Conservation (phyloP, 2,888 invertebrate species). For the Clepsis dumicolana region DNA sequence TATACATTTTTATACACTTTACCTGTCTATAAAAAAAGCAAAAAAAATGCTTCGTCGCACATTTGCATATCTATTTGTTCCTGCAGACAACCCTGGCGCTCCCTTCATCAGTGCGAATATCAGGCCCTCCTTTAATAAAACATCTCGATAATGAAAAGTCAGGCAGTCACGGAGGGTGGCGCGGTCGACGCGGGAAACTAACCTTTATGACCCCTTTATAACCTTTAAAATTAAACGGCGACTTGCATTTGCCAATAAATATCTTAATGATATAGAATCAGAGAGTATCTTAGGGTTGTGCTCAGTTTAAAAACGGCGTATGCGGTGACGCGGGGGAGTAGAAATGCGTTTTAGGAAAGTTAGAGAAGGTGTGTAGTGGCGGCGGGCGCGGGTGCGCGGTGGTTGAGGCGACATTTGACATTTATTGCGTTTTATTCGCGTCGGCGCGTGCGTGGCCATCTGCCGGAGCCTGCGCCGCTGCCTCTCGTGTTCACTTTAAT, state of each 20-base stretch:
- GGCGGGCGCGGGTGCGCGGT: constrained; percentile 35
- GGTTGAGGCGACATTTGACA: constrained; percentile 76
- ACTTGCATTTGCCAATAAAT: constrained; percentile 75
- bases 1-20: too few species aligned
- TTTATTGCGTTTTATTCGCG: constrained; percentile 84
- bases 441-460: constrained; percentile 83
- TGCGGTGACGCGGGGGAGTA: constrained; percentile 50
- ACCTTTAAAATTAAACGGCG: constrained; percentile 69
- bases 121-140: constrained; percentile 84
- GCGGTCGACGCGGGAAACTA: constrained; percentile 64
- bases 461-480: constrained; percentile 80
- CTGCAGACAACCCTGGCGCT: constrained; percentile 70
- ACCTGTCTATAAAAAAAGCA: background rate
- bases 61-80: constrained; percentile 13
- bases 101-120: constrained; percentile 65
- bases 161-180: constrained; percentile 83
- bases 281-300: constrained; percentile 74
- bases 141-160: constrained; percentile 87
- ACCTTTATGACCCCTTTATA: constrained; percentile 65
- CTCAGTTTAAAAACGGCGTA: constrained; percentile 60
- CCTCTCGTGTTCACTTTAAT: constrained; percentile 56
- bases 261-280: constrained; percentile 85
- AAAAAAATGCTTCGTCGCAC: background rate
- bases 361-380: constrained; percentile 53
- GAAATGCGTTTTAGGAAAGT: constrained; percentile 60